Conservation (phyloP, 2,888 invertebrate species). For the Leucophora obtusa region DNA sequence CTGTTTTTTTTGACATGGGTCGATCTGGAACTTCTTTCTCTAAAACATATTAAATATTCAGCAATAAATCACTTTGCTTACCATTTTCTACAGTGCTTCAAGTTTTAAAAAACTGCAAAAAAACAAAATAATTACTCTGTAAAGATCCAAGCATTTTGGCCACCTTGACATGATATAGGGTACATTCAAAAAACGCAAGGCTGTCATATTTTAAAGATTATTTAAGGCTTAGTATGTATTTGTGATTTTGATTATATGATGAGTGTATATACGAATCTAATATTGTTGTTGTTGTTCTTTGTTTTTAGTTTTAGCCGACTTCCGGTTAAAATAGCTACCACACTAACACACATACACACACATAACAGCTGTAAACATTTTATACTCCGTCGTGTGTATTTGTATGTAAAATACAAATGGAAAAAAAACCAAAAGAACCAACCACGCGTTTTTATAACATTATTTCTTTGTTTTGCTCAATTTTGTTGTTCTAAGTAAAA, state of each 20-base stretch:
- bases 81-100: too few species aligned
- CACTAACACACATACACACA: background rate
- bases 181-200: too few species aligned
- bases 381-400: background rate
- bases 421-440: slow-evolving; percentile 12
- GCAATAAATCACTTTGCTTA: too few species aligned
- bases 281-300: slow-evolving; percentile 6
- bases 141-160: too few species aligned
- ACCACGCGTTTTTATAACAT: slow-evolving; percentile 37
- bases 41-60: too few species aligned
- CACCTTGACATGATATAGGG: too few species aligned
- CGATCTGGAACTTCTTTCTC: too few species aligned
- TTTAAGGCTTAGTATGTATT: background rate
- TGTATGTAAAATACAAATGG: slow-evolving; percentile 26
- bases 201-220: too few species aligned
- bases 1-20: too few species aligned
- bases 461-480: slow-evolving; percentile 19
- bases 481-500: background rate
- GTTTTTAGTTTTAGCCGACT: slow-evolving; percentile 42
- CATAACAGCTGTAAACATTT: slow-evolving; percentile 30
- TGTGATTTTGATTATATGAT: background rate
- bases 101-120: too few species aligned
- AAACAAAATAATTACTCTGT: too few species aligned
- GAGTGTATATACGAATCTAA: background rate
- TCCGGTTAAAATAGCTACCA: slow-evolving; percentile 29